Base-by-base conservation (phyloP, 2,797 vertebrate genomes). In the Phalanger gymnotis region DNA sequence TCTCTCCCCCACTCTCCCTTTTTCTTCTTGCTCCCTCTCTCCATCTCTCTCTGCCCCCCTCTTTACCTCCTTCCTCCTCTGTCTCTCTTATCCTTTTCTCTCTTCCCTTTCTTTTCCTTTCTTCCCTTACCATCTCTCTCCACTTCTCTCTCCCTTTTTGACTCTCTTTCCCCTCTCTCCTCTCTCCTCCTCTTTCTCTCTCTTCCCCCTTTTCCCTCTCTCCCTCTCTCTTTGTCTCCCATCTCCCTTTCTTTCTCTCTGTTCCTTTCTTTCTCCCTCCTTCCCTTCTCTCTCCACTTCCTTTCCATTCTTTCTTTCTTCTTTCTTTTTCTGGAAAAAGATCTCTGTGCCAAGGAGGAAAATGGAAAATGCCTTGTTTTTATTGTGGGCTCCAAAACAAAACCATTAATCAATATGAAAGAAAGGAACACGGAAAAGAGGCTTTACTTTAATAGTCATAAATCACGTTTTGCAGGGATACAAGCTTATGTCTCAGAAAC, bases 261-360 rank as follows among this genome's bases (percentile, higher is more conserved):
- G 2, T 6, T 73, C 5, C n/a, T 40, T 73, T 40, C 14, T 73
- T 27, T 27, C 13, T 27, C 40, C 40, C 51, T 81, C 19, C 73
- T 34, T 13, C 5, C 57, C 16, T 40, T 40, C 66, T 10, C 6
- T 40, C 66, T 12, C 66, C 6, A 25, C 0, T 40, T 47, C n/a
- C n/a, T 87, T 87, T 3, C 73, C 22, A 10, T 4, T 87, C 40
- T 87, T 87, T 9, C 19, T 47, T 81, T 81, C 73, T 47, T 81
- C 19, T 81, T 81, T 81, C 73, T 81, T 47, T 93, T 95, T 96
- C 93, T 66, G 93, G 81, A 96, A 57, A 95, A 90, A 96, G 95
- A 95, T 91, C 58, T 55, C 66, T 54, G 30, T 16, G 54, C 58
- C 51, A 94, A 96, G 93, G 47, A 92, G 47, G 30, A 91, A 94